These are phyloP conservation scores for Scytalopus superciliaris DNA, from an alignment of 2,113 vertebrate genomes.

Conservation along the genomic window DNA sequence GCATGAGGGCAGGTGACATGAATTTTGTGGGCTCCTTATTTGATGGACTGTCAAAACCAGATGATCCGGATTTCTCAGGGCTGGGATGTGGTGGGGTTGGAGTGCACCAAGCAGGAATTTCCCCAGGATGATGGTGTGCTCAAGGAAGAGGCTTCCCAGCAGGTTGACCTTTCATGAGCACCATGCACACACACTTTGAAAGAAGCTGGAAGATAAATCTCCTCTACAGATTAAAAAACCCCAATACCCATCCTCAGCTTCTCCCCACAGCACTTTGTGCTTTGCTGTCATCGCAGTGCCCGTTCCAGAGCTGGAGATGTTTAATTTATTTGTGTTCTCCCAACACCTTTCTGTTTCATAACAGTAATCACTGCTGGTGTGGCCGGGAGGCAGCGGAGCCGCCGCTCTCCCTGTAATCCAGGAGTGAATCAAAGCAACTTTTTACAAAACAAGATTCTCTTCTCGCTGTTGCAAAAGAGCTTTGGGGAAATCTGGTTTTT, in stretches of 20 bases:
- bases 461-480: conserved; percentile 49
- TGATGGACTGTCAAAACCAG: neutral
- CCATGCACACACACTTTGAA: rapidly evolving
- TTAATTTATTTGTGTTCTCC: neutral
- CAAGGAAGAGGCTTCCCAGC: neutral
- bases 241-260: neutral
- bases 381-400: neutral
- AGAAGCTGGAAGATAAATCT: neutral
- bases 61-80: neutral
- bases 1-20: neutral
- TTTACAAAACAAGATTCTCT: conserved; percentile 48
- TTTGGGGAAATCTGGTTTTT: conserved; percentile 65
- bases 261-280: neutral
- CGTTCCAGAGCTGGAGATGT: neutral
- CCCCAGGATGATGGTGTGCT: rapidly evolving
- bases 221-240: neutral
- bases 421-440: conserved; percentile 66
- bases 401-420: conserved; percentile 28
- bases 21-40: neutral
- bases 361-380: neutral
- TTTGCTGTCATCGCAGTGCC: neutral
- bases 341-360: neutral
- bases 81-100: neutral
- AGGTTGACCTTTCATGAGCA: rapidly evolving
- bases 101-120: neutral